Conservation (phyloP, 2,888 invertebrate genomes). For the Micoletzkya japonica region DNA sequence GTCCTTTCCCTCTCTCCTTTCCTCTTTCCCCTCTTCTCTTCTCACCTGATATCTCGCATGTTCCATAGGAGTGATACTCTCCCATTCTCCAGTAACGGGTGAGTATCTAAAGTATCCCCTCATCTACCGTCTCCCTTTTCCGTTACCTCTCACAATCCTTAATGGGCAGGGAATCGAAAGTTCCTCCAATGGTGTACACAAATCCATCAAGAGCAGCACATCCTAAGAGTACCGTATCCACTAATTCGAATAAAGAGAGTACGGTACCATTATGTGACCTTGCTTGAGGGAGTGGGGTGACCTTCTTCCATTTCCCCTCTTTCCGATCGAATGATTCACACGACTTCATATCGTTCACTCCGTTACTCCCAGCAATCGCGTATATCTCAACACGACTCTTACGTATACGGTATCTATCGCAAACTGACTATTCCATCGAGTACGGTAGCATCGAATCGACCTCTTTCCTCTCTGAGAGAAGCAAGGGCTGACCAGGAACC, state of each 20-base stretch:
- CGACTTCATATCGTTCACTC: conserved; percentile 78
- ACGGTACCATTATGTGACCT: conserved; percentile 53
- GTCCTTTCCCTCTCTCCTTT: no score
- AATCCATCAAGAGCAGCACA: conserved; percentile 73
- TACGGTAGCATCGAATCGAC: conserved; percentile 78
- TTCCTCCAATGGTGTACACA: conserved; percentile 80
- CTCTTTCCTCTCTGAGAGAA: conserved; percentile 77
- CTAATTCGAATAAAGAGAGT: background rate
- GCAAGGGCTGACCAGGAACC: conserved; percentile 76
- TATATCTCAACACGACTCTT: conserved; percentile 38
- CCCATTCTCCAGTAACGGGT: conserved; percentile 73
- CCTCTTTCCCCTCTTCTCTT: background rate
- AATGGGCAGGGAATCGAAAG: conserved; percentile 72
- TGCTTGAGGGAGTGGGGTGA: conserved; percentile 41
- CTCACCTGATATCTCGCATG: conserved; percentile 67
- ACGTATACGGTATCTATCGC: background rate
- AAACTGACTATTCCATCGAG: conserved; percentile 67
- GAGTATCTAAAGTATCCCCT: conserved; percentile 68
- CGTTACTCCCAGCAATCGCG: conserved; percentile 80
- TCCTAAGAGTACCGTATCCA: conserved; percentile 65
- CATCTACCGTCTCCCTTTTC: background rate
- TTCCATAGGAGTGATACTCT: conserved; percentile 74
- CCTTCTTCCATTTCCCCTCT: conserved; percentile 70
- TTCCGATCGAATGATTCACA: conserved; percentile 73
- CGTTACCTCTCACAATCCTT: conserved; percentile 27